Evolutionary conservation across 2,888 invertebrate genomes (phyloP).

Genomic region (Hypercompe scribonia): DNA sequence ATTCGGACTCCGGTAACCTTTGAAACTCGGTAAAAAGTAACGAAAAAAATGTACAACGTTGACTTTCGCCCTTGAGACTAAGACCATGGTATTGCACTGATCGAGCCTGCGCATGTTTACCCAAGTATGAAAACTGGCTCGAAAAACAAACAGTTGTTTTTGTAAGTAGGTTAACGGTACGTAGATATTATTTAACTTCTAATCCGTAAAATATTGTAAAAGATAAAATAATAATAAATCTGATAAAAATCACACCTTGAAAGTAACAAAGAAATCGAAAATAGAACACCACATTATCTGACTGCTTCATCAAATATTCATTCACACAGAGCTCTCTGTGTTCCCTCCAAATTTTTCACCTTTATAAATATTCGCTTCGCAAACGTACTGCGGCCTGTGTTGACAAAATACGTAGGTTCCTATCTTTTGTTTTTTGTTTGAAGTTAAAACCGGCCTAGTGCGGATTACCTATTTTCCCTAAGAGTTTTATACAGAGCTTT

Average conservation of each 20-base stretch:
- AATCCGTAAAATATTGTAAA: no score
- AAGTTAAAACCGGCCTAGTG: background rate
- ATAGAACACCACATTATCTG: conserved; percentile 48
- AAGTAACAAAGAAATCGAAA: conserved; percentile 26
- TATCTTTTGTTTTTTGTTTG: conserved; percentile 4
- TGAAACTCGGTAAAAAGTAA: no score
- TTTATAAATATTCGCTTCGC: conserved; percentile 51
- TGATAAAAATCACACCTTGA: conserved; percentile 7
- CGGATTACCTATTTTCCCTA: background rate
- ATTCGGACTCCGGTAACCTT: no score
- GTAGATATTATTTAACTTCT: no score
- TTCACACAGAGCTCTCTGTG: conserved; percentile 51
- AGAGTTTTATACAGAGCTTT: conserved; percentile 2
- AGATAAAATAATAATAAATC: background rate
- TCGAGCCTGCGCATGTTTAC: no score
- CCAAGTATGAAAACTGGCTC: no score
- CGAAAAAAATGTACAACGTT: no score
- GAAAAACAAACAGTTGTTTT: no score
- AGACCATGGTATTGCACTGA: no score
- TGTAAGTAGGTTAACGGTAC: no score
- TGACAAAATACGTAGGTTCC: conserved; percentile 48
- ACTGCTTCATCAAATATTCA: conserved; percentile 57
- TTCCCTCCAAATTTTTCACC: conserved; percentile 51
- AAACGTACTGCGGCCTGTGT: conserved; percentile 57
- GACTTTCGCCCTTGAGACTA: no score